Conservation (phyloP, 2,888 invertebrate genomes). For the Nyleta sp. region DNA sequence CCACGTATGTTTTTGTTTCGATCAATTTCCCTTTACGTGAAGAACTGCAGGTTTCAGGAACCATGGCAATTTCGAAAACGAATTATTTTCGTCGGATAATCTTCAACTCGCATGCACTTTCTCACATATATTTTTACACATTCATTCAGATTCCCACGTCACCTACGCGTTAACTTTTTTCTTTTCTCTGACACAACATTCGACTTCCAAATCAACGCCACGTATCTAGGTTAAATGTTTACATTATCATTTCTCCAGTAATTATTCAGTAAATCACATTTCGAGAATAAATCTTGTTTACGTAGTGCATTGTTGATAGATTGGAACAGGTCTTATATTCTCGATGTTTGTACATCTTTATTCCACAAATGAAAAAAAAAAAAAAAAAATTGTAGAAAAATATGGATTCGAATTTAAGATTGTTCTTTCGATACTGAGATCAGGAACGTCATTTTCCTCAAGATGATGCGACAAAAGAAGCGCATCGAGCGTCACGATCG, state of each 20-base stretch:
- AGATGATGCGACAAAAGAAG: constrained; percentile 66
- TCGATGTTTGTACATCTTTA: constrained; percentile 47
- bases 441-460: constrained; percentile 64
- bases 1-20: constrained; percentile 45
- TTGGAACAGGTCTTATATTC: constrained; percentile 35
- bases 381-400: constrained; percentile 62
- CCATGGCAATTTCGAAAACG: constrained; percentile 51
- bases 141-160: constrained; percentile 15
- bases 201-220: not conserved
- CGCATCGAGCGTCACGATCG: constrained; percentile 65
- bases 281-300: constrained; percentile 15
- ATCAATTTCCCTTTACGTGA: constrained; percentile 27
- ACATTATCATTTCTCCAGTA: constrained; percentile 9
- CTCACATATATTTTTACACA: constrained; percentile 11
- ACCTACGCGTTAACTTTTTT: constrained; percentile 8
- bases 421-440: constrained; percentile 62
- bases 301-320: constrained; percentile 18
- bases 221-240: constrained; percentile 33
- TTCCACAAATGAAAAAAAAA: constrained; percentile 39
- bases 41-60: constrained; percentile 64
- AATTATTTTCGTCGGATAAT: constrained; percentile 29
- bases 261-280: constrained; percentile 30
- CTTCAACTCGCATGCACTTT: constrained; percentile 1
- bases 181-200: not conserved
- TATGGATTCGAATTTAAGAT: constrained; percentile 59